Evolutionary conservation across 64 coral and sea anemone species (phyloP), one percentile per base, ranked within the genome.

Genomic region (Montipora foliosa): DNA sequence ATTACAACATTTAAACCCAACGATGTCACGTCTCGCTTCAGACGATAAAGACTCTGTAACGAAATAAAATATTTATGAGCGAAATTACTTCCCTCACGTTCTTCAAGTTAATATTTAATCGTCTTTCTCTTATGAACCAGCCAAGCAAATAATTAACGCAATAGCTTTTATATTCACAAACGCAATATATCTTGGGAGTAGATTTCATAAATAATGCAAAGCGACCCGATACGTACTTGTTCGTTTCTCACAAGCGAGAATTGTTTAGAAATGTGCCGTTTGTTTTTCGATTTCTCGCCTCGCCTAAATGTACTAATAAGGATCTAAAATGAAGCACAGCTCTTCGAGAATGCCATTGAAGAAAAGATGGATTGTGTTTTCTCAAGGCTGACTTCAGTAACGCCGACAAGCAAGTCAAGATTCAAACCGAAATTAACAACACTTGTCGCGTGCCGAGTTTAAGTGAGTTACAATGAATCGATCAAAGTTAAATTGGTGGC

Each of bases 141-240:
- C 89, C 87, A 51, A 82, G 93, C 96, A 94, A 97, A 97, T 97
- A 61, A 97, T 97, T 97, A 97, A 97, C 96, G 91, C 82, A 75
- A 77, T 67, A 73, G 89, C 82, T 92, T 94, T 94, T 91, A 94
- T 90, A 97, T 97, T 89, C 88, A 94, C 82, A 70, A 87, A 85
- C 57, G 71, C 76, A 79, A 86, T 71, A 86, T 86, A 78, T 77
- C 17, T 87, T 77, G 73, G 84, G 93, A 67, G 69, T 97, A 50
- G 20, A 75, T 97, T 97, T 97, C 96, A 97, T 97, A 92, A 93
- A 97, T 97, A 94, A 97, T 97, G 88, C 96, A 97, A 84, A 97
- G 88, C 89, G 87, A 89, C 87, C 87, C 11, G 62, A 53, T 37
- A 37, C 37, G 69, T 52, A 85, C 87, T 90, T 86, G 75, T 75